phyloP scores from a whole-genome alignment of 2,888 invertebrate species.

The Diaperis boleti region DNA sequence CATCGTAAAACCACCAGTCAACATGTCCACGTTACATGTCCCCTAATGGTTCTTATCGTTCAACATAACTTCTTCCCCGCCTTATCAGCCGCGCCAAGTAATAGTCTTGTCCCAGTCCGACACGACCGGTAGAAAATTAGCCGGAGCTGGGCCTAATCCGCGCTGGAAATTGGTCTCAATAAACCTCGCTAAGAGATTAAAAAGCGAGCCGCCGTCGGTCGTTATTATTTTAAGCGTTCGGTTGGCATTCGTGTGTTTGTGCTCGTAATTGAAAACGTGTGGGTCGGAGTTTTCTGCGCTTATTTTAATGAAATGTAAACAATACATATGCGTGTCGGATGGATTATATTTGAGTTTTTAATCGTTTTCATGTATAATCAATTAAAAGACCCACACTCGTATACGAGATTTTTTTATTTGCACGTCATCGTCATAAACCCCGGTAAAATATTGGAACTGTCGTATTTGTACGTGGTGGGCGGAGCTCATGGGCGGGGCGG shows the following conservation, averaged over 20 bases:
- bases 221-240: slow-evolving; percentile 58
- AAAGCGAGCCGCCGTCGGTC: slow-evolving; percentile 36
- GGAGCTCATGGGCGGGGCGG: slow-evolving; percentile 40
- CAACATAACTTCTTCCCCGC: too few species aligned
- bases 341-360: slow-evolving; percentile 58
- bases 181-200: slow-evolving; percentile 38
- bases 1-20: too few species aligned
- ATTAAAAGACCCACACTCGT: slow-evolving; percentile 53
- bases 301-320: slow-evolving; percentile 66
- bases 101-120: not conserved
- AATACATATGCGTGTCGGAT: slow-evolving; percentile 55
- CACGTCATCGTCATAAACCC: slow-evolving; percentile 24
- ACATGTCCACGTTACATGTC: too few species aligned
- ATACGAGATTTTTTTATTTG: slow-evolving; percentile 45
- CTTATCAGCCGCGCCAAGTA: too few species aligned
- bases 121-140: slow-evolving; percentile 1
- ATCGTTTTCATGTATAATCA: slow-evolving; percentile 54
- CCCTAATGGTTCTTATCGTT: too few species aligned
- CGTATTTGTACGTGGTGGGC: slow-evolving; percentile 27
- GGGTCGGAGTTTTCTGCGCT: slow-evolving; percentile 62
- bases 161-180: slow-evolving; percentile 26
- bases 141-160: slow-evolving; percentile 7
- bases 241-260: slow-evolving; percentile 57
- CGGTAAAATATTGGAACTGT: slow-evolving; percentile 24
- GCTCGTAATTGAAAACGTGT: slow-evolving; percentile 65